Conservation (phyloP, 2,797 vertebrate genomes). For the Sciurus carolinensis region DNA sequence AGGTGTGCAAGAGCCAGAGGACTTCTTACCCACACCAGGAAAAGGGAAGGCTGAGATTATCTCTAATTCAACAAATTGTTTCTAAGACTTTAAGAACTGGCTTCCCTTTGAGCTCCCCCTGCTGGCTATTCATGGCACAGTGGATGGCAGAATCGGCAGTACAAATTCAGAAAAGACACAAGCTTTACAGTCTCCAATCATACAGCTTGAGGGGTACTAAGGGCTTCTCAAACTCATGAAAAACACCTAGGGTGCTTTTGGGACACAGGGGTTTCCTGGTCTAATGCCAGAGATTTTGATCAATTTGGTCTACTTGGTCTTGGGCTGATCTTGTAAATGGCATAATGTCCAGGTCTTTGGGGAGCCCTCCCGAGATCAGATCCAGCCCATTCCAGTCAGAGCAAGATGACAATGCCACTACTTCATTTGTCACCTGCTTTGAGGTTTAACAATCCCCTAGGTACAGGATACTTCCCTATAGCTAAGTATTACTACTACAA, state of each 20-base stretch:
- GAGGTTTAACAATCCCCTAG: not conserved
- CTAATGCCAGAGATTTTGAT: not conserved
- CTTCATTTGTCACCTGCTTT: too few relatives aligned
- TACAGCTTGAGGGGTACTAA: accelerated
- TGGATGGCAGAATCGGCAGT: not conserved
- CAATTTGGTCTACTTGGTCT: not conserved
- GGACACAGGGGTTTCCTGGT: not conserved
- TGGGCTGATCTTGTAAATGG: not conserved
- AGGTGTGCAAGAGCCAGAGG: not conserved
- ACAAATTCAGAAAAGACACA: not conserved
- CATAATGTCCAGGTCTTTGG: not conserved
- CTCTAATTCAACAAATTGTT: not conserved
- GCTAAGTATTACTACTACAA: not conserved
- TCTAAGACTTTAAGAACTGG: not conserved
- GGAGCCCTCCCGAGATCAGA: not conserved
- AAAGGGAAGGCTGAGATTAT: accelerated
- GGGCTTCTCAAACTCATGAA: not conserved
- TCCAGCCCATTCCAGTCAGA: not conserved
- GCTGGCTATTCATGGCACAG: slow-evolving; percentile 64
- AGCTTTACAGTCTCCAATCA: not conserved
- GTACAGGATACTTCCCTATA: not conserved
- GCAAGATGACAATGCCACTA: not conserved
- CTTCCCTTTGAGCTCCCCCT: slow-evolving; percentile 86
- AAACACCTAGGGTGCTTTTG: not conserved
- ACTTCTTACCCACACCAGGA: not conserved